Conservation (phyloP, 2,113 vertebrate species). For the Boleophthalmus pectinirostris region DNA sequence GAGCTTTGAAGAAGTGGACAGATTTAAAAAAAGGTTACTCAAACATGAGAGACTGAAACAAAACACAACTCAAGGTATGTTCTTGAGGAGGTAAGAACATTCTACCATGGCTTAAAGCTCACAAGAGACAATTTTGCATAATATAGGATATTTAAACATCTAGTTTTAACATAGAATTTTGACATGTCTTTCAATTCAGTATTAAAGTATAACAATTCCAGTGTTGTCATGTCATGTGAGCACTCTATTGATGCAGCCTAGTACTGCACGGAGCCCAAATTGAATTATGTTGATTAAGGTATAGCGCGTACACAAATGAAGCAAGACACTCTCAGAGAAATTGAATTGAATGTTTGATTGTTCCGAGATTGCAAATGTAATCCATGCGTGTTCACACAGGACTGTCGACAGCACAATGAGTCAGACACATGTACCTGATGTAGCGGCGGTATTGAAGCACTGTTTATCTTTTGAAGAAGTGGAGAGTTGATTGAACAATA, state of each 20-base stretch:
- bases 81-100: no score
- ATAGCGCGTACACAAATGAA: conserved; percentile 3
- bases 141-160: no score
- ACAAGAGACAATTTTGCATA: no score
- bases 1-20: no score
- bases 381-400: conserved; percentile 12
- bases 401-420: conserved; percentile 17
- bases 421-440: background rate
- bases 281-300: conserved; percentile 15
- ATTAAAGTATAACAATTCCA: no score
- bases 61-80: no score
- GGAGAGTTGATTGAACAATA: background rate
- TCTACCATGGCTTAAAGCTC: no score
- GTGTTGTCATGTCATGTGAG: no score
- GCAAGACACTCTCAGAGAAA: conserved; percentile 14
- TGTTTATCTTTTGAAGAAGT: background rate
- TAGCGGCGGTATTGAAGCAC: background rate
- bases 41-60: no score
- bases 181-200: no score
- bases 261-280: background rate
- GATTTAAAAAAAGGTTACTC: no score
- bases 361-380: conserved; percentile 7
- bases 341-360: conserved; percentile 31
- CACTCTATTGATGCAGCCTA: background rate
- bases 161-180: no score